phyloP scores from a whole-genome alignment of 2,888 invertebrate species.

The Toxonevra muliebris region DNA sequence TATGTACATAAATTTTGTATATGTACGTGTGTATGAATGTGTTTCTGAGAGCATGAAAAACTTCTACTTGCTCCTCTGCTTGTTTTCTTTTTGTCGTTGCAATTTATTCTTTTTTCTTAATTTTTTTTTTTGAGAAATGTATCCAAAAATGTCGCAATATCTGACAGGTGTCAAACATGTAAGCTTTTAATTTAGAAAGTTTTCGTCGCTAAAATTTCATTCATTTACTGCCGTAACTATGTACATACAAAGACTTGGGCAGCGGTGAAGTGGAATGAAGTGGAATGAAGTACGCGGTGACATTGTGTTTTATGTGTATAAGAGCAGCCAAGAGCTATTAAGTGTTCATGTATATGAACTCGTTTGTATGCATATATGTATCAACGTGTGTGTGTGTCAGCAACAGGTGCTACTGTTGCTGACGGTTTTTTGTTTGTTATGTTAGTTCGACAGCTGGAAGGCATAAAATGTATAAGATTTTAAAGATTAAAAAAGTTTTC shows the following conservation, averaged over 20 bases:
- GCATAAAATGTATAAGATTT: too few species aligned
- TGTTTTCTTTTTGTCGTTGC: neutral
- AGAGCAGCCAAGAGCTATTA: too few species aligned
- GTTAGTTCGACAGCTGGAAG: too few species aligned
- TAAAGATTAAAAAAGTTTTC: neutral
- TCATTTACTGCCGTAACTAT: too few species aligned
- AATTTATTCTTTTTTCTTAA: neutral
- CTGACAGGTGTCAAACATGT: constrained; percentile 32
- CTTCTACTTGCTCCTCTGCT: neutral
- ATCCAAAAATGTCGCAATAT: constrained; percentile 19
- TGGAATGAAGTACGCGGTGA: too few species aligned
- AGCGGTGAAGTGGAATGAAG: too few species aligned
- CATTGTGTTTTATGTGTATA: too few species aligned
- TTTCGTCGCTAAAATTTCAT: constrained; percentile 4
- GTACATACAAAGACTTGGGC: too few species aligned
- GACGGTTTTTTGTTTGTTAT: neutral
- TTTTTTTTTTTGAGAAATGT: constrained; percentile 4
- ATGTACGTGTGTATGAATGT: too few species aligned
- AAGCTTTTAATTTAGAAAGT: constrained; percentile 30
- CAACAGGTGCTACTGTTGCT: constrained; percentile 51
- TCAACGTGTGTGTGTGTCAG: constrained; percentile 40
- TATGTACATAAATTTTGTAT: too few species aligned
- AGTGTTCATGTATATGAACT: too few species aligned
- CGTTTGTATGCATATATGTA: neutral
- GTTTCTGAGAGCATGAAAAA: too few species aligned